Evolutionary conservation across 92 coral and sea anemone species (phyloP).

Genomic region (Actinostola sp.): DNA sequence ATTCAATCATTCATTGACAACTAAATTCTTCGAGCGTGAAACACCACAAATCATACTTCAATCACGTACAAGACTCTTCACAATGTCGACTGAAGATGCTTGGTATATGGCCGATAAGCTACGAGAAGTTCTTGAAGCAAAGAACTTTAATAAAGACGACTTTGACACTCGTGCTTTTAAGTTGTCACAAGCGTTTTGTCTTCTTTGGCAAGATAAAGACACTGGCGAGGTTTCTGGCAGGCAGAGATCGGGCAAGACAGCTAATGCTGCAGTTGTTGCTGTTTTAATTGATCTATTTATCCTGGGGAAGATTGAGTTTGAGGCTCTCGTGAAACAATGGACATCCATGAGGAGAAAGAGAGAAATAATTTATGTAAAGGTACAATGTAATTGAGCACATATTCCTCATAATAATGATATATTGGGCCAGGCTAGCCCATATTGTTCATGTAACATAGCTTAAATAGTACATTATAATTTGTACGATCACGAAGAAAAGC

Average conservation of each 20-base stretch:
- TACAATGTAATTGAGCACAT: background rate
- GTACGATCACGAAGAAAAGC: too few species aligned
- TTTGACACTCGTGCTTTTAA: slow-evolving; percentile 38
- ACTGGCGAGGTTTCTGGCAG: slow-evolving; percentile 57
- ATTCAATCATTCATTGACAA: background rate
- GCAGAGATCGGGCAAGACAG: slow-evolving; percentile 35
- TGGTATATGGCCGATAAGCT: slow-evolving; percentile 44
- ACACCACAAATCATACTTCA: background rate
- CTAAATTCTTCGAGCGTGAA: slow-evolving; percentile 23
- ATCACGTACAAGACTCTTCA: slow-evolving; percentile 6
- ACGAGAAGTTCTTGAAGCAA: slow-evolving; percentile 33
- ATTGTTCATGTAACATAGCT: too few species aligned
- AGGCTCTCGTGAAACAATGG: slow-evolving; percentile 34
- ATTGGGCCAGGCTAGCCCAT: background rate
- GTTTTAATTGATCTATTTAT: slow-evolving; percentile 37
- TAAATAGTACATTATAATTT: too few species aligned
- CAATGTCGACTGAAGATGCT: slow-evolving; percentile 49
- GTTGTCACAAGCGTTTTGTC: slow-evolving; percentile 45
- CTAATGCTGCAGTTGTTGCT: slow-evolving; percentile 39
- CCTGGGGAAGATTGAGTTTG: slow-evolving; percentile 41
- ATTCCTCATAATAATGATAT: background rate
- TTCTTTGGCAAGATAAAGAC: slow-evolving; percentile 54
- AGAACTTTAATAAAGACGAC: slow-evolving; percentile 30
- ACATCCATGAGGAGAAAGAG: slow-evolving; percentile 26
- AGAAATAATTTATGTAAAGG: slow-evolving; percentile 39